Evolutionary conservation across 2,113 vertebrate genomes (phyloP).

Genomic region (Megaceryle torquata): DNA sequence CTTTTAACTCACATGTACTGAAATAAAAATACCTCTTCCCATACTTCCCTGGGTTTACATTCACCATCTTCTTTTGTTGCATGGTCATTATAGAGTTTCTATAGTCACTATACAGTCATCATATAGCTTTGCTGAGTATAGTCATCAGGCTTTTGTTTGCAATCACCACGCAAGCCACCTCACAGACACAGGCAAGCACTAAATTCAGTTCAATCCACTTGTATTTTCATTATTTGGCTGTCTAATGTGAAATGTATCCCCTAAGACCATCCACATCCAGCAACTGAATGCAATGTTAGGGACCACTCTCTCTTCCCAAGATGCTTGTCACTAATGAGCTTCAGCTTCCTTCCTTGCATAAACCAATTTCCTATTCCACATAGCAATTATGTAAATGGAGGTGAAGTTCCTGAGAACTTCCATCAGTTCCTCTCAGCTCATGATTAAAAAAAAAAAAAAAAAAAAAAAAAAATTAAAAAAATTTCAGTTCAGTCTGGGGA

Average conservation of each 20-base stretch:
- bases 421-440: not conserved
- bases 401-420: not conserved
- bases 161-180: not conserved
- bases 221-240: not conserved
- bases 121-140: not conserved
- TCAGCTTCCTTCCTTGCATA: not conserved
- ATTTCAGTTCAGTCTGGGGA: not conserved
- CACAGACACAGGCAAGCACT: not conserved
- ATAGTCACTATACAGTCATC: not conserved
- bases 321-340: not conserved
- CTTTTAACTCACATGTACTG: not conserved
- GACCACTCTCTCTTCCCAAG: not conserved
- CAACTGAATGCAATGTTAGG: not conserved
- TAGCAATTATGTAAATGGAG: conserved; percentile 25
- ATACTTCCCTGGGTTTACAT: not conserved
- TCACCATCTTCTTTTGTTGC: not conserved
- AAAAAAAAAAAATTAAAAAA: not conserved
- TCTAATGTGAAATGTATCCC: not conserved
- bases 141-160: not conserved
- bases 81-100: no score
- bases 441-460: not conserved
- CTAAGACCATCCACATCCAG: not conserved
- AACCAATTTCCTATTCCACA: not conserved
- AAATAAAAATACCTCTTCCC: not conserved
- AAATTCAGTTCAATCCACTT: not conserved